A percentile compares a stretch with the other conserved stretches of the same genome.
These are phyloP conservation scores for Uria lomvia DNA, from an alignment of 2,113 vertebrate genomes.

Conservation along the genomic window DNA sequence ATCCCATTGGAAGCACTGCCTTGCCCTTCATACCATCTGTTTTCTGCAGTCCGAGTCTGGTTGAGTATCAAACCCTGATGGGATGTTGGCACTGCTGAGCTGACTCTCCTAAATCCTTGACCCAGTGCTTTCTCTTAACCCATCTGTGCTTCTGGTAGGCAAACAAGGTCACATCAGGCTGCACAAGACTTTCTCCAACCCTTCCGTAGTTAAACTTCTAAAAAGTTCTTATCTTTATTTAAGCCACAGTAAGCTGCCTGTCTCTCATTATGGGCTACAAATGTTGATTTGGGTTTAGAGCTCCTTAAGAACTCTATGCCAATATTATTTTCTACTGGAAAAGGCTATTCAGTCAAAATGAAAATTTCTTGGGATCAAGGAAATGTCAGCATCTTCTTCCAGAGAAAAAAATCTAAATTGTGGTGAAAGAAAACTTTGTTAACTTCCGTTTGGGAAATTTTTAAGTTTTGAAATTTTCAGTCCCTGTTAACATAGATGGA, in stretches of 20 bases:
- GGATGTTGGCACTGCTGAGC: not conserved
- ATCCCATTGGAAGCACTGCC: not conserved
- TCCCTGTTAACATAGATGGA: not conserved
- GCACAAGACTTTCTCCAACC: not conserved
- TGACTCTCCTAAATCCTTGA: not conserved
- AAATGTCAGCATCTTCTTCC: not conserved
- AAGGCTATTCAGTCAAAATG: not conserved
- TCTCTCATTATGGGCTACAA: not conserved
- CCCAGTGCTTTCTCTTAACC: not conserved
- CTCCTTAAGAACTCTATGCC: not conserved
- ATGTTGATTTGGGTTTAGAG: not conserved
- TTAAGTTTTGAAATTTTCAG: not conserved
- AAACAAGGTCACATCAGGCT: not conserved
- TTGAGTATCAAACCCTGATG: not conserved
- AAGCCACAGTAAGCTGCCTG: not conserved
- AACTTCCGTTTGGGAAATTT: not conserved
- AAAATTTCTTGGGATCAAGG: not conserved
- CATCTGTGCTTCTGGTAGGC: not conserved
- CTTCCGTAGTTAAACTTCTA: not conserved
- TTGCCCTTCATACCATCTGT: not conserved
- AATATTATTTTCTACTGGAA: not conserved
- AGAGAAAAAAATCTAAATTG: not conserved
- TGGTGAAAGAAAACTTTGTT: not conserved
- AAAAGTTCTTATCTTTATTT: not conserved
- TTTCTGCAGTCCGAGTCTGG: not conserved